phyloP scores from a whole-genome alignment of 2,888 invertebrate genomes.

The Euphydryas editha region DNA sequence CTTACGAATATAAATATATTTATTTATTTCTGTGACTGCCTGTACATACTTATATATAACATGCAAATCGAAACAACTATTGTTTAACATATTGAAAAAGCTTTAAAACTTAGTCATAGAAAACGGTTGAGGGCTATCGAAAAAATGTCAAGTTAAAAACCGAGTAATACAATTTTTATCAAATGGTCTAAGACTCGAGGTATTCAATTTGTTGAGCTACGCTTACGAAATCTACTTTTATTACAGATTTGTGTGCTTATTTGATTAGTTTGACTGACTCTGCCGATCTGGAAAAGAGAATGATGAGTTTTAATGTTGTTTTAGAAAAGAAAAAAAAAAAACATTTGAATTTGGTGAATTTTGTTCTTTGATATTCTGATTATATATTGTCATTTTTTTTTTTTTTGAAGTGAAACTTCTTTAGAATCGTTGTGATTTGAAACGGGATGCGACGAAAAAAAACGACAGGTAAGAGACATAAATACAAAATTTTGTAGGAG shows the following conservation, averaged over 20 bases:
- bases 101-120: constrained; percentile 19
- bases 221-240: constrained; percentile 42
- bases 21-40: constrained; percentile 23
- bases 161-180: constrained; percentile 9
- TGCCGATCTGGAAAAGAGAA: constrained; percentile 35
- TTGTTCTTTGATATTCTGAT: too few relatives aligned
- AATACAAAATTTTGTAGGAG: too few relatives aligned
- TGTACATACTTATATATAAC: constrained; percentile 37
- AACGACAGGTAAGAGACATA: too few relatives aligned
- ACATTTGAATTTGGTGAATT: too few relatives aligned
- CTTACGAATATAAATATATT: neutral
- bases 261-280: constrained; percentile 27
- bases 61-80: constrained; percentile 22
- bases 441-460: too few relatives aligned
- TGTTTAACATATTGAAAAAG: constrained; percentile 9
- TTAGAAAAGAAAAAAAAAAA: too few relatives aligned
- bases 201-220: constrained; percentile 53
- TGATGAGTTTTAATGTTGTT: neutral
- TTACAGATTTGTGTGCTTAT: constrained; percentile 30
- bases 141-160: constrained; percentile 25
- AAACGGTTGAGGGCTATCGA: constrained; percentile 25
- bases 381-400: too few relatives aligned
- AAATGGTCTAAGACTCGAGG: constrained; percentile 45
- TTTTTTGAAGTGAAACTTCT: too few relatives aligned
- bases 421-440: too few relatives aligned